These are phyloP conservation scores for Galago senegalensis DNA, from an alignment of 2,797 vertebrate species.

Conservation along the genomic window DNA sequence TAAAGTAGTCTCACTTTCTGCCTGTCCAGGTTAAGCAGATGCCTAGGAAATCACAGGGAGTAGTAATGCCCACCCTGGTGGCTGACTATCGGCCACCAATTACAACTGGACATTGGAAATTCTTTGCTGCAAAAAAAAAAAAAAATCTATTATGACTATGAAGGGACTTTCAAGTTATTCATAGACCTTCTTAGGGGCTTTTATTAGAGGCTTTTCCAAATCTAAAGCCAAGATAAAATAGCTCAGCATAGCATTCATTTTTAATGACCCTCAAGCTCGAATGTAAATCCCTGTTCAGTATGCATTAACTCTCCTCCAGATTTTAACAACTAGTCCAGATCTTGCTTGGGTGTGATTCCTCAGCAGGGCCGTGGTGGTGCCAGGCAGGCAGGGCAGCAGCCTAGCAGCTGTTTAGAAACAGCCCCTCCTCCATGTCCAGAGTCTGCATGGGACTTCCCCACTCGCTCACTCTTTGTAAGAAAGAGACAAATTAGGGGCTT, in stretches of 20 bases:
- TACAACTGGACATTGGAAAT: neutral
- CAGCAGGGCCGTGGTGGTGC: fast-evolving
- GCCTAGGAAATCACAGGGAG: neutral
- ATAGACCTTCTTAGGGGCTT: conserved; percentile 44
- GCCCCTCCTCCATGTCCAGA: fast-evolving
- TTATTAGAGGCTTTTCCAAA: conserved; percentile 51
- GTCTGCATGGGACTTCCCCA: neutral
- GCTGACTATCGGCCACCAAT: neutral
- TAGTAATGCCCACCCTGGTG: neutral
- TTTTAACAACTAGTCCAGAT: neutral
- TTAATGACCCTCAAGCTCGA: conserved; percentile 39
- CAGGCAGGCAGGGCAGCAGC: neutral
- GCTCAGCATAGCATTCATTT: conserved; percentile 32
- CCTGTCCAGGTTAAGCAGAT: neutral
- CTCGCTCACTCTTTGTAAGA: neutral
- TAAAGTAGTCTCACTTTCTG: neutral
- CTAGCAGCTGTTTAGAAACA: fast-evolving
- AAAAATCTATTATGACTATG: neutral
- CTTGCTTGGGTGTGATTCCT: neutral
- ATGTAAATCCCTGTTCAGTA: neutral
- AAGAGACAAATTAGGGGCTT: neutral
- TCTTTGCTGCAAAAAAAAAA: neutral
- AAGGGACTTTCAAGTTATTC: conserved; percentile 47
- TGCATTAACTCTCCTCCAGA: neutral
- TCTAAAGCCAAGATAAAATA: conserved; percentile 58